Conservation (phyloP, 2,888 invertebrate genomes). For the Boloria selene region DNA sequence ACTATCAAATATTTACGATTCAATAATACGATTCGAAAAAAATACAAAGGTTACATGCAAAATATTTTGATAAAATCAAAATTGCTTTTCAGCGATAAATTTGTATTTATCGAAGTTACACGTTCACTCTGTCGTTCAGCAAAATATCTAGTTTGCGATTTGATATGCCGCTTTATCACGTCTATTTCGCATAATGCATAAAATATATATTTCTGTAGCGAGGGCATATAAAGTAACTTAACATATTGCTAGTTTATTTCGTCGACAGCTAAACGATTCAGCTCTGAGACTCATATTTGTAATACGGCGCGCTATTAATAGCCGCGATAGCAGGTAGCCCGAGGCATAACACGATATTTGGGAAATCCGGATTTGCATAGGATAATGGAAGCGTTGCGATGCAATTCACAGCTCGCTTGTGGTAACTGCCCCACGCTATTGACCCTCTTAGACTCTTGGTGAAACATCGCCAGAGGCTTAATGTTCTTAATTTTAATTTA, state of each 20-base stretch:
- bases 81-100: constrained; percentile 37
- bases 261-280: constrained; percentile 68
- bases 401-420: constrained; percentile 56
- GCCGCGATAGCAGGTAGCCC: constrained; percentile 75
- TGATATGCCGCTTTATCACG: constrained; percentile 45
- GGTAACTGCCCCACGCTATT: constrained; percentile 31
- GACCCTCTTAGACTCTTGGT: too few species aligned
- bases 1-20: too few species aligned
- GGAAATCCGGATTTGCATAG: constrained; percentile 80
- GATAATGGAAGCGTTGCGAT: constrained; percentile 66
- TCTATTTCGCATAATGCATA: constrained; percentile 48
- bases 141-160: constrained; percentile 42
- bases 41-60: not conserved
- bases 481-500: too few species aligned
- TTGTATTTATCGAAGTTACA: constrained; percentile 34
- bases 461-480: too few species aligned
- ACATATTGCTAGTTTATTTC: constrained; percentile 68
- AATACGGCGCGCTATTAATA: constrained; percentile 75
- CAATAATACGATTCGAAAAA: too few species aligned
- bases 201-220: constrained; percentile 36
- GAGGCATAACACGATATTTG: constrained; percentile 75
- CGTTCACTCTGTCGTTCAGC: constrained; percentile 37
- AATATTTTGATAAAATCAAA: constrained; percentile 32
- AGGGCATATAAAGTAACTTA: constrained; percentile 51
- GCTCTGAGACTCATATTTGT: constrained; percentile 65